Evolutionary conservation across 1,140 invertebrate species (phyloP), one percentile per base, ranked within the genome.

Genomic region (Papilio dardanus): DNA sequence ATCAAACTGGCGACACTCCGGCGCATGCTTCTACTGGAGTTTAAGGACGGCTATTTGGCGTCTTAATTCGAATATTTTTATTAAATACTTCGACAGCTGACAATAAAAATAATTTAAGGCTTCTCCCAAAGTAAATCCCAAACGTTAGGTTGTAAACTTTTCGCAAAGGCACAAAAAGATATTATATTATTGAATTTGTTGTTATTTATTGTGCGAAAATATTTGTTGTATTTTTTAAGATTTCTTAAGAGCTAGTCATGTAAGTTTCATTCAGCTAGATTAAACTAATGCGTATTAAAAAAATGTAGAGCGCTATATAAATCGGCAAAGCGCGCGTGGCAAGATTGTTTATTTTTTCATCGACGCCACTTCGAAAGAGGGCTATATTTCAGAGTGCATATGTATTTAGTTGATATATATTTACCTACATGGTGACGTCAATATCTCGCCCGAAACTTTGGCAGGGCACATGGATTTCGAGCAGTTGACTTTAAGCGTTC

Each of bases 401-500:
- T 74, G 71, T 81, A 78, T 83, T 74, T 84, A 78, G 85, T 85
- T 85, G 81, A 86, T 86, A 80, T 82, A 81, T 86, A 85, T 83
- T 88, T 81, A 82, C 82, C 83, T 80, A 81, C 77, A 81, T 83
- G 77, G 68, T 92, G 91, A 92, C 91, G 91, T 91, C 88, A 92
- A 77, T 86, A 86, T 76, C 81, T 81, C 88, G 81, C 77, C 86
- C 79, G 89, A 90, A 92, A 86, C 84, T 91, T 92, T 92, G 91
- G 91, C 91, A 92, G 84, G 86, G 83, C 83, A 89, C 83, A 88
- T 87, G 83, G 79, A 82, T 82, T 85, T 84, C 82, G 75, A 88
- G 87, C 90, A 88, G 86, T 88, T 84, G 88, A 83, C 86, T 90
- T 87, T 85, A 90, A 86, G 78, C 83, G 88, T 86, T 85, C 88